Conservation (phyloP, 1,140 invertebrate genomes). For the Ridgeia piscesae region DNA sequence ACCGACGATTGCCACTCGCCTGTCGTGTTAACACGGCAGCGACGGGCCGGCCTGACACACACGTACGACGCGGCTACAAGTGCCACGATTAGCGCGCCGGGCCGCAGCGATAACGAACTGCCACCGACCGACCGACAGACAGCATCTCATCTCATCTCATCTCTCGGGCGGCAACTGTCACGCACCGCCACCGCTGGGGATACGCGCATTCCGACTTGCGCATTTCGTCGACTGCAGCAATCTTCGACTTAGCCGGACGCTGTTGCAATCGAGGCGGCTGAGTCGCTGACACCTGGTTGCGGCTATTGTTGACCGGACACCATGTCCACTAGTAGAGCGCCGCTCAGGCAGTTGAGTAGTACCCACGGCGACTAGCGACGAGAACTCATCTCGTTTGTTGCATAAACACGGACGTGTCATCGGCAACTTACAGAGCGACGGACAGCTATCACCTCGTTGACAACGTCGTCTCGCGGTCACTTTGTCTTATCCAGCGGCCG, state of each 20-base stretch:
- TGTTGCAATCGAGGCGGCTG: not conserved
- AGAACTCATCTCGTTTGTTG: not conserved
- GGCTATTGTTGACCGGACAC: not conserved
- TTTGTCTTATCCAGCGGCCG: not conserved
- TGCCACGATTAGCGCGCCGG: not conserved
- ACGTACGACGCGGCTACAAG: not conserved
- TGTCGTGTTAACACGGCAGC: not conserved
- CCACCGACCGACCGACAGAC: not conserved
- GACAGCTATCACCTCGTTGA: not conserved
- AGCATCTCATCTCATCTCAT: too few species aligned
- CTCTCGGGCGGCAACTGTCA: not conserved
- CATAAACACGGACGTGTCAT: not conserved
- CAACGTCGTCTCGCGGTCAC: not conserved
- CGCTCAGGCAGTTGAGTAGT: not conserved
- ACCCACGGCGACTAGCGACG: not conserved
- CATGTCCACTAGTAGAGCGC: not conserved
- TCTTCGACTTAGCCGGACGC: not conserved
- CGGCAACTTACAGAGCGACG: not conserved
- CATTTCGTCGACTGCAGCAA: not conserved
- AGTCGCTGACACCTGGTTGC: not conserved
- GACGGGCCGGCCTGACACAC: not conserved
- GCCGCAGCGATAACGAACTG: not conserved
- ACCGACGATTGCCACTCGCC: not conserved
- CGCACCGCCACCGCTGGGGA: not conserved
- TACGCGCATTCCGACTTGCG: not conserved